Evolutionary conservation across 2,797 vertebrate genomes (phyloP), one percentile per base, ranked within the genome.

Genomic region (Acrossocheilus wenchowensis): DNA sequence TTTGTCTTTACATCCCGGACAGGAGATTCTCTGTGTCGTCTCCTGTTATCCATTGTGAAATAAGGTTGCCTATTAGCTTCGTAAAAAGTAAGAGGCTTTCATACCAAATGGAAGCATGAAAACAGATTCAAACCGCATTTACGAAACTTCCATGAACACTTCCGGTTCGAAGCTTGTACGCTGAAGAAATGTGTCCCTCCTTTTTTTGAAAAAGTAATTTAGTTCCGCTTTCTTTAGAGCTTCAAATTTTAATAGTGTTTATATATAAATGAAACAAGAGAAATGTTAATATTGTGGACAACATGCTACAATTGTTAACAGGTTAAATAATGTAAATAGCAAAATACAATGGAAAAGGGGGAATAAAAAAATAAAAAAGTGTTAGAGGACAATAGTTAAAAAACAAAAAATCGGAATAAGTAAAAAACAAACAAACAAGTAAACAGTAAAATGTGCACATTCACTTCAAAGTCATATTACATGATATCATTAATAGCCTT

Each of bases 11-110:
- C 68, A 79, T 95, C 93, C 9, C 94, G 92, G 80, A 89, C 87
- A 50, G 95, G 94, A 36, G 95, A 96, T 0, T 90, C 89, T 89
- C 83, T 91, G 74, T 94, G 93, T 84, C 94, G 92, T 91, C 94
- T 96, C 82, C 94, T 94, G 92, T 95, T 95, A 50, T 95, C 91
- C 94, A 95, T 95, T 50, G 2, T 85, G 2, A 73, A 74, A 82
- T 39, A 6, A 23, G 57, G 8, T 1, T 10, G 6, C 3, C 9
- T 71, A 14, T 26, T 12, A 66, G 30, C 41, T 45, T 21, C 8
- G 34, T 23, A 43, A n/a, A 45, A 0, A 60, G 75, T 69, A 93
- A 85, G 69, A 52, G 57, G 1, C 54, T 87, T 88, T 93, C 36
- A 34, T 73, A 26, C 2, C 43, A 64, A 69, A 81, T 11, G 17